Evolutionary conservation across 2,888 invertebrate species (phyloP).

Genomic region (Ethmia dodecea): DNA sequence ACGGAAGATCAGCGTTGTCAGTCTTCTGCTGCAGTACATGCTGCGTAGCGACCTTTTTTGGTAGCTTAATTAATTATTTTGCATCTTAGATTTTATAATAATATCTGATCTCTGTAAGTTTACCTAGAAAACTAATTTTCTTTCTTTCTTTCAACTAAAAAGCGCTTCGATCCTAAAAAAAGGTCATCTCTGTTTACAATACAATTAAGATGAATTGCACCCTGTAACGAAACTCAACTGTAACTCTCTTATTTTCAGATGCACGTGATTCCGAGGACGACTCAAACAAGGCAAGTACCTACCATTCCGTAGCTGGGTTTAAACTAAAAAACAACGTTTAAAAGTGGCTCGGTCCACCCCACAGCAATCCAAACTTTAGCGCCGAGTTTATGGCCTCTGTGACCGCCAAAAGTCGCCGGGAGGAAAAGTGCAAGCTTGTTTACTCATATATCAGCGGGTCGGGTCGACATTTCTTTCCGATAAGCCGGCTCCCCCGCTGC

Average conservation of each 20-base stretch:
- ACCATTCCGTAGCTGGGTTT: slow-evolving; percentile 32
- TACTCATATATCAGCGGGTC: slow-evolving; percentile 67
- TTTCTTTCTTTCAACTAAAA: too few species aligned
- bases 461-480: slow-evolving; percentile 68
- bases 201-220: too few species aligned
- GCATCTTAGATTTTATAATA: too few species aligned
- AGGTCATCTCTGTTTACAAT: too few species aligned
- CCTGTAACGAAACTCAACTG: not conserved
- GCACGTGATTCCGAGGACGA: slow-evolving; percentile 53
- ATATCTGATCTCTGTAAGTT: too few species aligned
- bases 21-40: too few species aligned
- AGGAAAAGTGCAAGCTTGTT: slow-evolving; percentile 74
- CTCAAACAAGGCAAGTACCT: slow-evolving; percentile 55
- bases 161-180: too few species aligned
- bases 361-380: slow-evolving; percentile 60
- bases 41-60: too few species aligned
- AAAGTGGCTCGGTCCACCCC: slow-evolving; percentile 42
- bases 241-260: slow-evolving; percentile 49
- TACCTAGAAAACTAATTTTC: too few species aligned
- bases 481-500: slow-evolving; percentile 70
- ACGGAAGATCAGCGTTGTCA: too few species aligned
- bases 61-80: too few species aligned
- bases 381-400: slow-evolving; percentile 66
- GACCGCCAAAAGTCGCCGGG: slow-evolving; percentile 66
- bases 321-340: slow-evolving; percentile 44